phyloP scores from a whole-genome alignment of 2,888 invertebrate species.

The Yponomeuta evonymella region DNA sequence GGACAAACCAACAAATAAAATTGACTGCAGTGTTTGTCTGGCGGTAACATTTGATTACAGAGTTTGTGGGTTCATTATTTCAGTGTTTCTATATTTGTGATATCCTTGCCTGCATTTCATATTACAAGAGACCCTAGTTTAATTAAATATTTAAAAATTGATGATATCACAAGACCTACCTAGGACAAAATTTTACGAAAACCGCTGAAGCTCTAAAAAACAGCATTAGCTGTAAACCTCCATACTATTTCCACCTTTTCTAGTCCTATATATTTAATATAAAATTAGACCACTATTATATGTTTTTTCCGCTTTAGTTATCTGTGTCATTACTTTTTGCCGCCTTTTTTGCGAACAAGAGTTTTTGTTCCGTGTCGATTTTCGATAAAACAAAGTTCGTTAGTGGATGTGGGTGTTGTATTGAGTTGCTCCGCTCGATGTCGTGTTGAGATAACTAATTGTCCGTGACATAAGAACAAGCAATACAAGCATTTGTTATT shows the following conservation, averaged over 20 bases:
- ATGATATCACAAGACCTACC: no score
- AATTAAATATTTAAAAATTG: no score
- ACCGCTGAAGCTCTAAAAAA: background rate
- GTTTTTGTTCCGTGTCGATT: background rate
- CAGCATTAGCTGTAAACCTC: background rate
- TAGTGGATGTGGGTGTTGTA: background rate
- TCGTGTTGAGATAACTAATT: background rate
- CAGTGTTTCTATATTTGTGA: no score
- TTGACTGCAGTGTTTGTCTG: no score
- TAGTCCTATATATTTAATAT: background rate
- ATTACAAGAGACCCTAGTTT: no score
- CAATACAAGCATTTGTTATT: background rate
- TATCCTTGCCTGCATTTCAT: no score
- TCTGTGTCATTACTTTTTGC: slow-evolving; percentile 32
- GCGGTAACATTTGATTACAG: no score
- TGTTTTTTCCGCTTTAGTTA: slow-evolving; percentile 8
- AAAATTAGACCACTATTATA: slow-evolving; percentile 16
- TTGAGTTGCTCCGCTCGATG: background rate
- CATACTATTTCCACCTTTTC: background rate
- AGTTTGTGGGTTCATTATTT: no score
- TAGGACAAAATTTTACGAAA: background rate
- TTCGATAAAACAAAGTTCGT: background rate
- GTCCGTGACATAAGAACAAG: background rate
- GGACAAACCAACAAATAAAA: no score
- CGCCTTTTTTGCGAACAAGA: slow-evolving; percentile 20